Conservation (phyloP, 2,113 vertebrate genomes). For the Terrapene triunguis region DNA sequence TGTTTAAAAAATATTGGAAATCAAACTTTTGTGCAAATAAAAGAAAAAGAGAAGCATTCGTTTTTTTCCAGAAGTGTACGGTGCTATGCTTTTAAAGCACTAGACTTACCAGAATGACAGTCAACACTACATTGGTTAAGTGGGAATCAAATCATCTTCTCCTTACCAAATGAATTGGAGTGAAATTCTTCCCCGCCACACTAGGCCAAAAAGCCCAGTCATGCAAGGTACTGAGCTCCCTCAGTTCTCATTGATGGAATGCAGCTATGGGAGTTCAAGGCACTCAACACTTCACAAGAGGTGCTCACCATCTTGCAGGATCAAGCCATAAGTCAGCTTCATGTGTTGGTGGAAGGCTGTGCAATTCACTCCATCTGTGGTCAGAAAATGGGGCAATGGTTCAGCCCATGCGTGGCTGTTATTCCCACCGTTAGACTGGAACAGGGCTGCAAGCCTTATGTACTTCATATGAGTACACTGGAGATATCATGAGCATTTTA, state of each 20-base stretch:
- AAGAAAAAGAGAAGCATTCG: background rate
- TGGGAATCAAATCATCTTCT: background rate
- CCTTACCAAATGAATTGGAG: background rate
- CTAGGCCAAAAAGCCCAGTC: background rate
- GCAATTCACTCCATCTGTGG: background rate
- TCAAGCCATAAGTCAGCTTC: background rate
- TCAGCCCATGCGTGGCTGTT: background rate
- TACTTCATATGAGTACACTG: fast-evolving
- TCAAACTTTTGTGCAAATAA: background rate
- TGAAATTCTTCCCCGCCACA: background rate
- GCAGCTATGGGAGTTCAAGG: background rate
- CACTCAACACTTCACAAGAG: background rate
- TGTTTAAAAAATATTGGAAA: background rate
- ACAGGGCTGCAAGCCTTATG: background rate
- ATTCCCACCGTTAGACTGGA: fast-evolving
- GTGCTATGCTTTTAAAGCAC: background rate
- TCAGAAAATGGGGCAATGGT: background rate
- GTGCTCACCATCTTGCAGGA: background rate
- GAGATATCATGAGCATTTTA: background rate
- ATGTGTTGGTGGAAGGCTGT: background rate
- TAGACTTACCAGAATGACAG: background rate
- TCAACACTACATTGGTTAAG: background rate
- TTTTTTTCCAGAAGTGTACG: background rate
- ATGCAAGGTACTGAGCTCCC: background rate
- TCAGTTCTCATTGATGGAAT: background rate